Percentiles rank a stretch among this genome's conserved stretches.
These are phyloP conservation scores for Canis aureus DNA, from an alignment of 2,113 vertebrate genomes.

Conservation along the genomic window DNA sequence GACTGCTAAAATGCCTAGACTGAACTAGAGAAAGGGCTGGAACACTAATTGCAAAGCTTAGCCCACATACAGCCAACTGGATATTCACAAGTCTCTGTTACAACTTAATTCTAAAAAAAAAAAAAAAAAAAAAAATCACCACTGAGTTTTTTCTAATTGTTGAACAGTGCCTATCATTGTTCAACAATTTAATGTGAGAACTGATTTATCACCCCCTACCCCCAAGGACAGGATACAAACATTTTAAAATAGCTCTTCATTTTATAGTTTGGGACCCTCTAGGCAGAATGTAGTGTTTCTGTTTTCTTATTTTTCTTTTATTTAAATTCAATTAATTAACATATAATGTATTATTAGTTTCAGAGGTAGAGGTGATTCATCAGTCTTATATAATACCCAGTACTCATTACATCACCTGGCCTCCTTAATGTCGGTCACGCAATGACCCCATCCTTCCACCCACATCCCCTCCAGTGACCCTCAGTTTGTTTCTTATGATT, in stretches of 20 bases:
- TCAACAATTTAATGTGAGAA: neutral
- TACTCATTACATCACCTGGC: too few relatives aligned
- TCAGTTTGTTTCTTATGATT: too few relatives aligned
- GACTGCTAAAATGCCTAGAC: neutral
- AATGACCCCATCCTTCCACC: too few relatives aligned
- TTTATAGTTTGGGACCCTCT: neutral
- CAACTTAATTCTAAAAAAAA: neutral
- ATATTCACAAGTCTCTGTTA: neutral
- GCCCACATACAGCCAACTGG: neutral
- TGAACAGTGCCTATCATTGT: neutral
- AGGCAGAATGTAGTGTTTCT: neutral
- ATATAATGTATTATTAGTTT: too few relatives aligned
- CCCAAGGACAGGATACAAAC: neutral
- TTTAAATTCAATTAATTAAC: too few relatives aligned
- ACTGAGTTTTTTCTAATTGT: neutral
- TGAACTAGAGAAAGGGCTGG: neutral
- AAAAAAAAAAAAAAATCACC: slow-evolving; percentile 10
- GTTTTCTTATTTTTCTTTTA: too few relatives aligned
- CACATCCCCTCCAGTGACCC: too few relatives aligned
- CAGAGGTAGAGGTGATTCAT: too few relatives aligned
- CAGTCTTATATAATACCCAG: too few relatives aligned
- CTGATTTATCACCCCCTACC: neutral
- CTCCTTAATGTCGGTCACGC: too few relatives aligned
- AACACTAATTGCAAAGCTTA: neutral
- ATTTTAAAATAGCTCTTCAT: neutral